Conservation (phyloP, 2,797 vertebrate species). For the Artibeus lituratus region DNA sequence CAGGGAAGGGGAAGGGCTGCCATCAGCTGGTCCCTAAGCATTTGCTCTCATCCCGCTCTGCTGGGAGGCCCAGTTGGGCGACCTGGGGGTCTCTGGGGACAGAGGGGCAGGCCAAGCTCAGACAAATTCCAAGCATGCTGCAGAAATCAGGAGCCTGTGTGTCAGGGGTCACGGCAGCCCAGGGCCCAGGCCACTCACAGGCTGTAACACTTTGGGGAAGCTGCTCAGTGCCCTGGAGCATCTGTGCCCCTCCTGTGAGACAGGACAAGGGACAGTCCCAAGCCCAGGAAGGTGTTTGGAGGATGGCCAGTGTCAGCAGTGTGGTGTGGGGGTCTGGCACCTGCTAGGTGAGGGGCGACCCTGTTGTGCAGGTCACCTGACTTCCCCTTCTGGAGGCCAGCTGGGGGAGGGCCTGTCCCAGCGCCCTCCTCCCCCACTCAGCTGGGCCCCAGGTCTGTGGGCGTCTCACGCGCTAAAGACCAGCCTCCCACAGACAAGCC, state of each 20-base stretch:
- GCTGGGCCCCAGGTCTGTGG: neutral
- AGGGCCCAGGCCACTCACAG: too few relatives aligned
- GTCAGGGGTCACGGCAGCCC: neutral
- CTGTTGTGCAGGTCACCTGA: fast-evolving
- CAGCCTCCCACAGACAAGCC: neutral
- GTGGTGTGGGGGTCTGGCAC: fast-evolving
- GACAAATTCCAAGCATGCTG: neutral
- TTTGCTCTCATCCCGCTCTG: neutral
- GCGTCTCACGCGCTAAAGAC: neutral
- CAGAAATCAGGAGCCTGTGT: neutral
- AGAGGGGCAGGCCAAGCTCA: neutral
- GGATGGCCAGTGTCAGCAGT: fast-evolving
- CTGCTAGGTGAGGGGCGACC: fast-evolving
- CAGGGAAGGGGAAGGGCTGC: neutral
- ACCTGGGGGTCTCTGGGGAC: neutral
- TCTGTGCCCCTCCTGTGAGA: neutral
- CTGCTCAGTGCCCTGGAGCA: fast-evolving
- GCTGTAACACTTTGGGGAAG: neutral
- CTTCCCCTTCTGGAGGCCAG: neutral
- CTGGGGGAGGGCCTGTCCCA: fast-evolving
- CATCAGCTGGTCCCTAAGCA: fast-evolving
- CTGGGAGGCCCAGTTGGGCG: neutral
- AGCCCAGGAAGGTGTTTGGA: neutral
- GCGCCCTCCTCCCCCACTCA: neutral
- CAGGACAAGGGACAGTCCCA: neutral